These are phyloP conservation scores for Ectemnius lituratus DNA, from an alignment of 2,888 invertebrate genomes.

Conservation along the genomic window DNA sequence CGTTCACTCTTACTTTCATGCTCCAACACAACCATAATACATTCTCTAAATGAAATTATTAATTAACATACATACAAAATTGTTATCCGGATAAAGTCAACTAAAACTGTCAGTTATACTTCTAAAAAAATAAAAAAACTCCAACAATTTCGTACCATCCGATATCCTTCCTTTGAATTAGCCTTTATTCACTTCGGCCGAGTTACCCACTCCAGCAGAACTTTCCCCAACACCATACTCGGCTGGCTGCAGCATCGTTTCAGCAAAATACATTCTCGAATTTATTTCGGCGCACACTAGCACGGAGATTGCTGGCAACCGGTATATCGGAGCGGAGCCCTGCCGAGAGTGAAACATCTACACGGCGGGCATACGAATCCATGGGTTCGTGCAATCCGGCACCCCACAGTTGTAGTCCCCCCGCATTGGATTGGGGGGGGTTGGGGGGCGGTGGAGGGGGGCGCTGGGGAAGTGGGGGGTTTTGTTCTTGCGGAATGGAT, in stretches of 20 bases:
- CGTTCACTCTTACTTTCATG: too few relatives aligned
- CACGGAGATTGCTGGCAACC: slow-evolving; percentile 30
- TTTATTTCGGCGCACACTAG: slow-evolving; percentile 56
- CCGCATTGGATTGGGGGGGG: slow-evolving; percentile 43
- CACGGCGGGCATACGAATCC: not conserved
- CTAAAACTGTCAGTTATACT: too few relatives aligned
- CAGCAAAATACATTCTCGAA: slow-evolving; percentile 52
- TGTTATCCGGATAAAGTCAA: too few relatives aligned
- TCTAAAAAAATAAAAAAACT: too few relatives aligned
- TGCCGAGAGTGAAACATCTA: slow-evolving; percentile 22
- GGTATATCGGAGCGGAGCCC: slow-evolving; percentile 13
- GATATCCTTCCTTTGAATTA: too few relatives aligned
- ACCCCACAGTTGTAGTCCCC: slow-evolving; percentile 33
- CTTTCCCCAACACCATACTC: slow-evolving; percentile 17
- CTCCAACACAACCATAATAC: too few relatives aligned
- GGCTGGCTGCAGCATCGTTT: slow-evolving; percentile 40
- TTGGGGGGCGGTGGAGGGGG: not conserved
- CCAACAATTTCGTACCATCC: too few relatives aligned
- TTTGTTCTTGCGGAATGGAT: slow-evolving; percentile 48
- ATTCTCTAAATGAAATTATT: too few relatives aligned
- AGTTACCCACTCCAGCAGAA: slow-evolving; percentile 29
- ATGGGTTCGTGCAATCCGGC: not conserved
- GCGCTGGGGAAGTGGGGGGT: not conserved
- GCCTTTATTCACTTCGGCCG: not conserved
- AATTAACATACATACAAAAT: too few relatives aligned